Evolutionary conservation across 64 coral and sea anemone species (phyloP).

Genomic region (Dendronephthya gigantea): DNA sequence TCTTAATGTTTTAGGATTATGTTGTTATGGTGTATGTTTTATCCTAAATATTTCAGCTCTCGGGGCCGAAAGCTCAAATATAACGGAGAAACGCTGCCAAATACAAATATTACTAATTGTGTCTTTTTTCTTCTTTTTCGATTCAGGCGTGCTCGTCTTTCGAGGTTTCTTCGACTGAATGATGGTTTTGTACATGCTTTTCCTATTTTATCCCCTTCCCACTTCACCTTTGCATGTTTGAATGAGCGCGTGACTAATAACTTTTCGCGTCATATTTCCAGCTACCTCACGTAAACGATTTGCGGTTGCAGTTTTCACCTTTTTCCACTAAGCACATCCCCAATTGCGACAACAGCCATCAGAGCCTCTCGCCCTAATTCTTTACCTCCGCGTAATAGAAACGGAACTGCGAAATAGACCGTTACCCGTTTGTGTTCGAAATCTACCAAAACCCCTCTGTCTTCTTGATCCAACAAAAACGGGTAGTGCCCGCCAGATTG

Average conservation of each 20-base stretch:
- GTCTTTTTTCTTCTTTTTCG: not conserved
- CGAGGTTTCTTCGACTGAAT: not conserved
- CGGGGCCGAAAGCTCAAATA: constrained; percentile 14
- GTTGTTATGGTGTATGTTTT: too few relatives aligned
- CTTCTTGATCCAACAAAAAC: not conserved
- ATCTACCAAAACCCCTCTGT: not conserved
- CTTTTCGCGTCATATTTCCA: not conserved
- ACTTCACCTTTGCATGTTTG: not conserved
- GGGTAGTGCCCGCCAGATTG: not conserved
- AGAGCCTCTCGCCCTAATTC: not conserved
- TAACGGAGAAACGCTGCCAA: not conserved
- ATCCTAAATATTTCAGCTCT: not conserved
- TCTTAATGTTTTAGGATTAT: not conserved
- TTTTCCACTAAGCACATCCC: not conserved
- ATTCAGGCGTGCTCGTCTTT: not conserved
- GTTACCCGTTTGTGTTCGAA: not conserved
- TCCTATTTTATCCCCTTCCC: not conserved
- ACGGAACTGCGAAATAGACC: constrained; percentile 1
- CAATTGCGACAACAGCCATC: not conserved
- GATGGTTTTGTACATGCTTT: not conserved
- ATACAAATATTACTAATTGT: constrained; percentile 27
- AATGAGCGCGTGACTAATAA: not conserved
- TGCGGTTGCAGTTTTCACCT: not conserved
- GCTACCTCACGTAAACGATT: not conserved
- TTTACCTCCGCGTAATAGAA: not conserved